Conservation (phyloP, 2,113 vertebrate genomes). For the Steatornis caripensis region DNA sequence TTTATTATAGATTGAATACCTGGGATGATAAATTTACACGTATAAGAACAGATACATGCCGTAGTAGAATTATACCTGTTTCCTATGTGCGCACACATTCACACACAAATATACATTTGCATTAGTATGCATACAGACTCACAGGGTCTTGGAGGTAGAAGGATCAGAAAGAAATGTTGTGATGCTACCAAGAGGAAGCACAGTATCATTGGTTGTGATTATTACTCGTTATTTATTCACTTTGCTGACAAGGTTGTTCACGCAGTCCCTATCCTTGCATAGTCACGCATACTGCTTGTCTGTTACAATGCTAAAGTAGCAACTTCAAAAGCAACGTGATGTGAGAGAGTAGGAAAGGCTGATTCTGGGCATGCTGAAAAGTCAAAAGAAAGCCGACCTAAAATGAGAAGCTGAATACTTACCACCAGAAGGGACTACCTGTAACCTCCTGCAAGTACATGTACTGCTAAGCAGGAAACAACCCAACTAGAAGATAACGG, state of each 20-base stretch:
- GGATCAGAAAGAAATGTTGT: neutral
- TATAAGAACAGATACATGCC: neutral
- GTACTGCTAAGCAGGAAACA: neutral
- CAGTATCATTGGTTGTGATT: neutral
- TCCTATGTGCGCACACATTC: neutral
- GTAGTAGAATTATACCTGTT: neutral
- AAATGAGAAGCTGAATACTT: neutral
- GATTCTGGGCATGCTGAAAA: neutral
- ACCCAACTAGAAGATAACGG: neutral
- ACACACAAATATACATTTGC: neutral
- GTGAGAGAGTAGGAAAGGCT: neutral
- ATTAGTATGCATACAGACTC: neutral
- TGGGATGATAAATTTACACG: neutral
- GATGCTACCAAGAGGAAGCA: neutral
- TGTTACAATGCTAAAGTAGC: neutral
- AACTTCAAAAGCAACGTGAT: neutral
- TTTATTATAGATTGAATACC: conserved; percentile 17
- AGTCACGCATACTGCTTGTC: neutral
- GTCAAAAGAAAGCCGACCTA: neutral
- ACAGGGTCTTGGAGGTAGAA: neutral
- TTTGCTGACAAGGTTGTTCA: neutral
- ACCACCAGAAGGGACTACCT: neutral
- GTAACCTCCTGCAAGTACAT: neutral
- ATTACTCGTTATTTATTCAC: neutral
- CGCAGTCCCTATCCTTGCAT: neutral